Evolutionary conservation across 2,797 vertebrate genomes (phyloP), one percentile per base, ranked within the genome.

Genomic region (Carduelis carduelis): DNA sequence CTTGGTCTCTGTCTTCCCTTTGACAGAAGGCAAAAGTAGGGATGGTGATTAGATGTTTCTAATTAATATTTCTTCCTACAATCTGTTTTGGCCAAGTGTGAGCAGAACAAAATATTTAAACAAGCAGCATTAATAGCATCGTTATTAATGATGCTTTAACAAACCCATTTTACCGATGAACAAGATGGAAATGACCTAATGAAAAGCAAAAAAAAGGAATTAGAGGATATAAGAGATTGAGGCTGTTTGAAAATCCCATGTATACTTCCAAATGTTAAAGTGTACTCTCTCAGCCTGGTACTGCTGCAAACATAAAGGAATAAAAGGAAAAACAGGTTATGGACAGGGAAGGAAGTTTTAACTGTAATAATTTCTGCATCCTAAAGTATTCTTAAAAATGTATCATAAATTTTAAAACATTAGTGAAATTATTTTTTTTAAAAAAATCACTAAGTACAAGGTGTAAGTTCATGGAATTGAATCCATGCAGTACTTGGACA

Each of bases 241-340:
- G 64, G 34, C 32, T 92, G 23, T 88, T 87, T 94, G 66, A 60
- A 95, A 93, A 92, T 83, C 14, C n/a, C 35, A 85, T 37, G 64
- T 79, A 83, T 75, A 89, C 74, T 79, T 95, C 52, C 63, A 87
- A 87, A 64, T 83, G 96, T 96, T 95, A 16, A 95, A 93, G 83
- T 21, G 61, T 55, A 55, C 24, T 86, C 55, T 78, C 44, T 84
- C 81, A 94, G 83, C 46, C 82, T 88, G 22, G 71, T 57, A 57
- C 30, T 69, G 61, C 23, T 81, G 18, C 24, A 56, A 69, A 88
- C 39, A 14, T 5, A 41, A 41, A 41, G 41, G 2, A 95, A 47
- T 49, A 39, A 63, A 88, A 86, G n/a, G 9, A 74, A 11, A 61
- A 82, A 59, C 0, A 68, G 10, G 8, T 17, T 34, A 37, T 7